These are phyloP conservation scores for Thumatha senex DNA, from an alignment of 2,888 invertebrate species.

Conservation along the genomic window DNA sequence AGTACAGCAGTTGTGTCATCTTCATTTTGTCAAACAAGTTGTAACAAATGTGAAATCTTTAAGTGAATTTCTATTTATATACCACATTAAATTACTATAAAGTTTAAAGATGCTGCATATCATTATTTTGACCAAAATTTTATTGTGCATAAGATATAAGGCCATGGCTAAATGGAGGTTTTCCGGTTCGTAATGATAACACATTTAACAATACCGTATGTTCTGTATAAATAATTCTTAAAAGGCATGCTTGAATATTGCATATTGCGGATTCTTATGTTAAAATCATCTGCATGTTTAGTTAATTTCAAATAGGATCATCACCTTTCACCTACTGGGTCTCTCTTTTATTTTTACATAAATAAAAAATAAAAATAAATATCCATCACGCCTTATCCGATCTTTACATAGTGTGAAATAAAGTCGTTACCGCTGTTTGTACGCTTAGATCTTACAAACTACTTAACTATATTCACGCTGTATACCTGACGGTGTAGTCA, in stretches of 20 bases:
- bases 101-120: background rate
- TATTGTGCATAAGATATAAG: conserved; percentile 19
- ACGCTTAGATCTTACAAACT: too few species aligned
- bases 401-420: too few species aligned
- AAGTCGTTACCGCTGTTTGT: too few species aligned
- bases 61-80: conserved; percentile 1
- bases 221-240: conserved; percentile 1
- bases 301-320: too few species aligned
- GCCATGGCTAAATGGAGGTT: conserved; percentile 20
- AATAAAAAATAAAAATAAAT: too few species aligned
- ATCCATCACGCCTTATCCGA: too few species aligned
- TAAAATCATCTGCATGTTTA: background rate
- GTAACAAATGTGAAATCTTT: background rate
- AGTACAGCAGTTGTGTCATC: conserved; percentile 1
- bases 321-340: background rate
- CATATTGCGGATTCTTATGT: background rate
- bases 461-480: too few species aligned
- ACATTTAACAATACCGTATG: background rate
- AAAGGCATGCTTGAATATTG: background rate
- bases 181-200: conserved; percentile 9
- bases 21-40: background rate
- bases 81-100: background rate
- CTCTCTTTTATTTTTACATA: too few species aligned
- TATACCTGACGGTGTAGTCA: too few species aligned
- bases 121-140: conserved; percentile 9